Base-by-base conservation (phyloP, 2,113 vertebrate genomes). In the Eira barbara region DNA sequence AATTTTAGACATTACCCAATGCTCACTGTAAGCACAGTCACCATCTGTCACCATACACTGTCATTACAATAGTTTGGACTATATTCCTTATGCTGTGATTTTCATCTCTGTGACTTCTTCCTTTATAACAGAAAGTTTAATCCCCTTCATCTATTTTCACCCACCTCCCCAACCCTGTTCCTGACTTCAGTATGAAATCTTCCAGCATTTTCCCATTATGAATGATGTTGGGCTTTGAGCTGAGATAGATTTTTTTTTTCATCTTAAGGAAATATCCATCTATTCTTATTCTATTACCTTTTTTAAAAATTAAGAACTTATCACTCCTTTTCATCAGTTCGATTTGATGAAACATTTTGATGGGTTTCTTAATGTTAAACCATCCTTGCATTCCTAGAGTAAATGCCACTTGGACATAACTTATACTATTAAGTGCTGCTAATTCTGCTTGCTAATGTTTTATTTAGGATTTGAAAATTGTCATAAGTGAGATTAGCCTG, bases 321-420 rank as follows among this genome's bases (percentile, higher is more conserved):
- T 91, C 6, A 81, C 78, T 76, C 15, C 1, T 91, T 96, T 73
- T 93, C 29, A 84, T 61, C 21, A 85, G 42, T 89, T 95, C 49
- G 9, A 82, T 71, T 94, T 81, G 21, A 55, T 42, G 14, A 93
- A 69, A 89, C 20, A 89, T 67, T 83, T 95, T 27, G 52, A 76
- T 84, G 80, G 57, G 52, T 63, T 96, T 91, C 21, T 94, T 71
- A 88, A 80, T 57, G 57, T 84, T 83, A 91, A 97, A n/a, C 89
- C 57, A 96, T 94, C 85, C 89, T 96, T 93, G 76, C 27, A 84
- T 81, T 92, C 87, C 76, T 93, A 83, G 89, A 97, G 74, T 57
- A 83, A 91, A 85, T 80, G 96, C 31, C 20, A 82, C 34, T 65
- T 93, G 27, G 13, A n/a, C 79, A 39, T 74, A 45, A 81, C 49